A percentile compares a stretch with the other conserved stretches of the same genome.
phyloP scores from a whole-genome alignment of 2,797 vertebrate genomes.

The Karalla daura region DNA sequence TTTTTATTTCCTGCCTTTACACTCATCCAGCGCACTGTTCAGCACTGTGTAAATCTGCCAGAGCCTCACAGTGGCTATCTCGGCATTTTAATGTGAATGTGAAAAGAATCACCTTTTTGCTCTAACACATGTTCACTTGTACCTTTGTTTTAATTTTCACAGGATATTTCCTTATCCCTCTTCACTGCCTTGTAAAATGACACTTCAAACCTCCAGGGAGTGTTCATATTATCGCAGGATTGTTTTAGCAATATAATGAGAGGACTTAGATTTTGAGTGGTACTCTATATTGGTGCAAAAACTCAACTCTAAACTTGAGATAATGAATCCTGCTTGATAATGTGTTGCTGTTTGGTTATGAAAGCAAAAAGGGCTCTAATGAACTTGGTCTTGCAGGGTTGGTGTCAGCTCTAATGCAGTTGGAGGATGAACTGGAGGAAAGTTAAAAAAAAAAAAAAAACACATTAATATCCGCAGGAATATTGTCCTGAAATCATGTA shows the following conservation, averaged over 20 bases:
- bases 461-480: constrained; percentile 27
- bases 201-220: constrained; percentile 4
- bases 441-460: constrained; percentile 5
- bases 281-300: constrained; percentile 21
- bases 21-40: constrained; percentile 49
- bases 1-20: constrained; percentile 63
- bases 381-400: constrained; percentile 46
- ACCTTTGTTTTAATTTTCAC: constrained; percentile 8
- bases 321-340: constrained; percentile 42
- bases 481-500: constrained; percentile 29
- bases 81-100: constrained; percentile 50
- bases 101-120: constrained; percentile 43
- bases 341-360: constrained; percentile 38
- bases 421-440: constrained; percentile 11
- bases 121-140: constrained; percentile 18
- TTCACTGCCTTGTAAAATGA: constrained; percentile 4
- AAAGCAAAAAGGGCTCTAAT: constrained; percentile 51
- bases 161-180: constrained; percentile 10
- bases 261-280: constrained; percentile 17
- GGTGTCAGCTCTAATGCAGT: constrained; percentile 26
- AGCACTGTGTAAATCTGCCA: constrained; percentile 70
- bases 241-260: constrained; percentile 29
- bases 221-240: constrained; percentile 8
- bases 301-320: constrained; percentile 19
- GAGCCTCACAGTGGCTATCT: constrained; percentile 33